Conservation (phyloP, 1,140 invertebrate species). For the Drosophila mauritiana region DNA sequence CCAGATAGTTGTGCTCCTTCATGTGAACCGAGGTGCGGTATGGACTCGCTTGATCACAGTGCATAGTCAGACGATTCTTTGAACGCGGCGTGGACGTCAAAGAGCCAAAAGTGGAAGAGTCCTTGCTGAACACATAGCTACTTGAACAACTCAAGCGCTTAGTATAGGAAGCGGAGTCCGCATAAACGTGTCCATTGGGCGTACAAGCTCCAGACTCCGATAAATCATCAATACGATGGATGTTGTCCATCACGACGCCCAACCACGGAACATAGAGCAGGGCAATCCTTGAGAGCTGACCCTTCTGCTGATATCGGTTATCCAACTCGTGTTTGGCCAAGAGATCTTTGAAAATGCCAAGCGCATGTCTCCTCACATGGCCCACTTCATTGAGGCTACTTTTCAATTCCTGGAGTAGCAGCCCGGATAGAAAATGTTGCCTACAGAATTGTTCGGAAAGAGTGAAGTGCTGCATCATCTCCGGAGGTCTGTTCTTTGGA, state of each 20-base stretch:
- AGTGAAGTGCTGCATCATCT: constrained; percentile 87
- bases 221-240: constrained; percentile 87
- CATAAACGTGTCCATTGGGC: constrained; percentile 81
- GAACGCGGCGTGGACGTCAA: constrained; percentile 85
- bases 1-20: constrained; percentile 90
- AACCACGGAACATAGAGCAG: constrained; percentile 96
- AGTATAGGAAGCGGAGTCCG: constrained; percentile 79
- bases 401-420: constrained; percentile 89
- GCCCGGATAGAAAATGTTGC: constrained; percentile 94
- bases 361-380: constrained; percentile 91
- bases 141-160: constrained; percentile 86
- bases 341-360: constrained; percentile 92
- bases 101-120: constrained; percentile 74
- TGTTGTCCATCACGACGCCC: constrained; percentile 93
- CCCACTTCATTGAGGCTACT: constrained; percentile 92
- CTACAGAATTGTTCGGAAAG: constrained; percentile 93
- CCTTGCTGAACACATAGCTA: constrained; percentile 84
- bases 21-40: constrained; percentile 86
- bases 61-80: constrained; percentile 85
- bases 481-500: constrained; percentile 85
- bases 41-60: constrained; percentile 87
- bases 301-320: constrained; percentile 92
- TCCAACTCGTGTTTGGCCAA: constrained; percentile 97
- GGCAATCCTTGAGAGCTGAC: constrained; percentile 93
- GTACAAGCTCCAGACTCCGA: constrained; percentile 66